These are phyloP conservation scores for Merops nubicus DNA, from an alignment of 2,113 vertebrate species.

Conservation along the genomic window DNA sequence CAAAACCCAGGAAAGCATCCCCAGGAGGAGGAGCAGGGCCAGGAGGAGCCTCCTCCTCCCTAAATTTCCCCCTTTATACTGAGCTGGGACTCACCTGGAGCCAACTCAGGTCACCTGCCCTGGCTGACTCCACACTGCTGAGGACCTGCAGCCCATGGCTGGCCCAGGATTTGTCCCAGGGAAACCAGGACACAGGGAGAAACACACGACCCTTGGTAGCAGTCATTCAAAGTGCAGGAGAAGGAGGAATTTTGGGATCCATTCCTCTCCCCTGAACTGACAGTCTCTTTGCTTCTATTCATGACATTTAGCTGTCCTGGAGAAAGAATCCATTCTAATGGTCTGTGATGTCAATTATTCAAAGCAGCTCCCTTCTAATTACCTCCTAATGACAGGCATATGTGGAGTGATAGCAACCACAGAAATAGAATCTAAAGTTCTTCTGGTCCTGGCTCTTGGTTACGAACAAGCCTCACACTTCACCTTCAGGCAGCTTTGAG, in stretches of 20 bases:
- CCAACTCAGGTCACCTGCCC: neutral
- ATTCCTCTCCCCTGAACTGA: neutral
- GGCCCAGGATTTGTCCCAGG: neutral
- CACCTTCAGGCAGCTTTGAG: neutral
- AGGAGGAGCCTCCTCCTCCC: neutral
- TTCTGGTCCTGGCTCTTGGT: neutral
- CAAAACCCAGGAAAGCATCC: too few species aligned
- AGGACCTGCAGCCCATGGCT: neutral
- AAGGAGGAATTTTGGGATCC: neutral
- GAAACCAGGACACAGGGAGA: neutral
- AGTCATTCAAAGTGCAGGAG: neutral
- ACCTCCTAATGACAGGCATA: neutral
- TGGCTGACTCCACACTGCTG: neutral
- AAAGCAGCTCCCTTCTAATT: neutral
- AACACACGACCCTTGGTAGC: neutral
- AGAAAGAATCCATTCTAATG: neutral
- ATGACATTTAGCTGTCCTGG: neutral
- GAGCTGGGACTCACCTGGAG: neutral
- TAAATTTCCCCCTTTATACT: neutral
- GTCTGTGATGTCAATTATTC: neutral
- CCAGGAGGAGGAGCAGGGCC: too few species aligned
- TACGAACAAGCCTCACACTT: neutral
- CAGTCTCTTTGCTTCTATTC: neutral
- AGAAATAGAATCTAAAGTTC: neutral
- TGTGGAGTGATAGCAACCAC: neutral